phyloP scores from a whole-genome alignment of 1,140 invertebrate species.

The Lepidotrigona ventralis region DNA sequence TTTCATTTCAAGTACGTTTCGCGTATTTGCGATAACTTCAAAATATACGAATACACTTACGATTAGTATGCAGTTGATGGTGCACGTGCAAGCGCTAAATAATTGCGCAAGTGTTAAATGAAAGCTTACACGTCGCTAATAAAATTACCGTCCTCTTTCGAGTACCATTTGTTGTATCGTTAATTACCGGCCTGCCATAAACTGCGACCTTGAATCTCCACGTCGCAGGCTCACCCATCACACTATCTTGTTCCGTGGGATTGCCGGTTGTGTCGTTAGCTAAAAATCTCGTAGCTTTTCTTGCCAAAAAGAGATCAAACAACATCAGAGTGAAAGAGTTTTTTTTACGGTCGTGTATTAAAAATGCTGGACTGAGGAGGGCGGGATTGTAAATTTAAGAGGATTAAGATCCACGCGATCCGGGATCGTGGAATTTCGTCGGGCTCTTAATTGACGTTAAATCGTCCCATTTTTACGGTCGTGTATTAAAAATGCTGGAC shows the following conservation, averaged over 20 bases:
- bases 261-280: neutral
- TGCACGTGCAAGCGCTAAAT: neutral
- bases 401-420: neutral
- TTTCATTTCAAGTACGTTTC: too few relatives aligned
- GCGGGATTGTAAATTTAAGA: neutral
- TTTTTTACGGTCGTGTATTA: neutral
- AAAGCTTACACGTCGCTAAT: neutral
- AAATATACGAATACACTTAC: too few relatives aligned
- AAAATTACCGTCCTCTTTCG: neutral
- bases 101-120: neutral
- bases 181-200: constrained; percentile 6
- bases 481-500: neutral
- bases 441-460: neutral
- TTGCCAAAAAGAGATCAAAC: neutral
- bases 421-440: neutral
- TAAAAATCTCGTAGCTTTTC: neutral
- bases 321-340: neutral
- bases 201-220: constrained; percentile 6
- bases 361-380: neutral
- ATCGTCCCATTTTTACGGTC: too few relatives aligned
- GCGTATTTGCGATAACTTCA: too few relatives aligned
- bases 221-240: too few relatives aligned
- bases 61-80: too few relatives aligned
- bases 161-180: neutral
- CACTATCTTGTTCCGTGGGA: neutral